Evolutionary conservation across 1,140 invertebrate genomes (phyloP).

Genomic region (Pentalonia nigronervosa): DNA sequence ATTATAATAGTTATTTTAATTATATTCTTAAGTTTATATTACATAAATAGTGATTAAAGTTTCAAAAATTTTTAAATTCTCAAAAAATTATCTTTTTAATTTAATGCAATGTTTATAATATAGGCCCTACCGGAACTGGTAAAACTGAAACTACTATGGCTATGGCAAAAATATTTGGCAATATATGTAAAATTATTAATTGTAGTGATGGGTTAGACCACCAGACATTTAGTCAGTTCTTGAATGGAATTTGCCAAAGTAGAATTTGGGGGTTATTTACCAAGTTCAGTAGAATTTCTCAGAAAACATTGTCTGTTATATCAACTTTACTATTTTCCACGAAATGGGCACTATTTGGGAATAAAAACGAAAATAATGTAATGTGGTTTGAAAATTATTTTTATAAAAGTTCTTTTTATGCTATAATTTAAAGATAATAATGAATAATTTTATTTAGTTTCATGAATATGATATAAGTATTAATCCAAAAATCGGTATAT

Average conservation of each 20-base stretch:
- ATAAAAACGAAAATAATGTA: background rate
- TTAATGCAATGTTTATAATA: background rate
- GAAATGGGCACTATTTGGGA: conserved; percentile 1
- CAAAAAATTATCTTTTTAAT: background rate
- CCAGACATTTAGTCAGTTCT: conserved; percentile 82
- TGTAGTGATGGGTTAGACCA: conserved; percentile 93
- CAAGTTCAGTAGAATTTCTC: conserved; percentile 90
- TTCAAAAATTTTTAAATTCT: background rate
- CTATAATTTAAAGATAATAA: background rate
- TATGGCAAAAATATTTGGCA: conserved; percentile 84
- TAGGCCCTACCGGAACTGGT: conserved; percentile 80
- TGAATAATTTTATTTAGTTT: background rate
- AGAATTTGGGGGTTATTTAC: conserved; percentile 91
- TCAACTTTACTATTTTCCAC: conserved; percentile 90
- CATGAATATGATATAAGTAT: background rate
- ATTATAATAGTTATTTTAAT: background rate
- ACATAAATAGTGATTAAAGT: too few relatives aligned
- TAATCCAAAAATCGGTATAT: conserved; percentile 1
- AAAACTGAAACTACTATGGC: conserved; percentile 93
- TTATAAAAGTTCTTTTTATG: background rate
- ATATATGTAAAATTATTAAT: conserved; percentile 88
- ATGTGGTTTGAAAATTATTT: background rate
- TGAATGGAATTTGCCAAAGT: conserved; percentile 77
- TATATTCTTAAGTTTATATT: too few relatives aligned
- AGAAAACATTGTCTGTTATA: conserved; percentile 88